A percentile compares a stretch with the other conserved stretches of the same genome.
Evolutionary conservation across 1,140 invertebrate species (phyloP).

Genomic region (Babylonia areolata): DNA sequence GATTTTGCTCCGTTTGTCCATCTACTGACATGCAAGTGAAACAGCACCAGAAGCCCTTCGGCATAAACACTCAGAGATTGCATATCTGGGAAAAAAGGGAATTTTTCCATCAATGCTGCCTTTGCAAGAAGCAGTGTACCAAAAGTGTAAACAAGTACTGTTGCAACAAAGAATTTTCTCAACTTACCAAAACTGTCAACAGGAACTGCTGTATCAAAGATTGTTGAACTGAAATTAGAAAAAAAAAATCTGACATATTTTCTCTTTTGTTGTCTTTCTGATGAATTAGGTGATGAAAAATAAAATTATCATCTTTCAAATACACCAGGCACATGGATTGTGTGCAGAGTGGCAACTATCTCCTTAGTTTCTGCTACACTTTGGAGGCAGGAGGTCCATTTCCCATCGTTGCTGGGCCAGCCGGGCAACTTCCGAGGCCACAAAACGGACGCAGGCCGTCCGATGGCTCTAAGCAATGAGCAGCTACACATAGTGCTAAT

Average conservation of each 20-base stretch:
- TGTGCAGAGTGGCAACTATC: neutral
- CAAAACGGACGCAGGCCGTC: too few relatives aligned
- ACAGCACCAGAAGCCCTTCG: neutral
- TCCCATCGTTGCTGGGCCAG: neutral
- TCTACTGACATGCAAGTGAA: neutral
- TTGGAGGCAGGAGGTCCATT: neutral
- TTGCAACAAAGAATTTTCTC: too few relatives aligned
- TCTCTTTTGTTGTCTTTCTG: neutral
- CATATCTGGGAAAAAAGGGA: neutral
- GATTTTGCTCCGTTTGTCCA: neutral
- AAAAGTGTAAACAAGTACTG: conserved; percentile 3
- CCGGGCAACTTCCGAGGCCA: too few relatives aligned
- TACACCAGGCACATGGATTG: neutral
- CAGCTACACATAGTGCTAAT: too few relatives aligned
- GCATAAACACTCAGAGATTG: neutral
- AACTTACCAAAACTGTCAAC: neutral
- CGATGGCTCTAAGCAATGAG: too few relatives aligned
- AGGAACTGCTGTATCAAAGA: neutral
- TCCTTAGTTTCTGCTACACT: conserved; percentile 7
- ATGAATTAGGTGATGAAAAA: neutral
- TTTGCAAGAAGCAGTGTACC: conserved; percentile 4
- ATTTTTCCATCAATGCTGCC: neutral
- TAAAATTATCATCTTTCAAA: neutral
- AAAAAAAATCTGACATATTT: neutral
- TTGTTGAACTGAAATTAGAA: neutral